Evolutionary conservation across 1,140 invertebrate species (phyloP).

Genomic region (Condylostylus longicornis): DNA sequence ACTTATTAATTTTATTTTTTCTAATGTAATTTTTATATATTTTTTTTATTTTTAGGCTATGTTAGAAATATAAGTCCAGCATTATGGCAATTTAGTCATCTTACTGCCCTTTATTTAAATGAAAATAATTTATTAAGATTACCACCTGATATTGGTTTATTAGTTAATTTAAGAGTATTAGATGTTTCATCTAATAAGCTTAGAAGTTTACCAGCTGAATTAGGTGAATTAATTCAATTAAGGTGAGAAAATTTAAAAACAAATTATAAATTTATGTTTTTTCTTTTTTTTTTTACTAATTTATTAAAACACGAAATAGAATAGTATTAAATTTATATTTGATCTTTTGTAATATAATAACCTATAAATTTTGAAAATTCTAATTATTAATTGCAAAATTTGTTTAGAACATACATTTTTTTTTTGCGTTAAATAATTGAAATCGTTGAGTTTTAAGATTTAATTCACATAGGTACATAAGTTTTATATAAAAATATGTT

Average conservation of each 20-base stretch:
- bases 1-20: not conserved
- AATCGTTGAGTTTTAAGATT: no score
- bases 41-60: conserved; percentile 57
- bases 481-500: no score
- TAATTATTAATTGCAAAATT: no score
- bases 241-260: conserved; percentile 39
- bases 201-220: conserved; percentile 79
- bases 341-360: no score
- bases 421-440: no score
- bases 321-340: no score
- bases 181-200: conserved; percentile 92
- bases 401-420: no score
- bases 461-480: no score
- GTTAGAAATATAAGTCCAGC: conserved; percentile 81
- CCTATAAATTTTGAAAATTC: no score
- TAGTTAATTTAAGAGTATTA: conserved; percentile 68
- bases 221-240: conserved; percentile 86
- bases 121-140: conserved; percentile 82
- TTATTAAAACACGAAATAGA: no score
- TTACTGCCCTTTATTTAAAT: conserved; percentile 87
- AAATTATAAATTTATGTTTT: not conserved
- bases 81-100: conserved; percentile 77
- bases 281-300: no score
- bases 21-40: no score
- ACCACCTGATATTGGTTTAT: conserved; percentile 71